Evolutionary conservation across 2,888 invertebrate species (phyloP).

Genomic region (Campoletis raptor): DNA sequence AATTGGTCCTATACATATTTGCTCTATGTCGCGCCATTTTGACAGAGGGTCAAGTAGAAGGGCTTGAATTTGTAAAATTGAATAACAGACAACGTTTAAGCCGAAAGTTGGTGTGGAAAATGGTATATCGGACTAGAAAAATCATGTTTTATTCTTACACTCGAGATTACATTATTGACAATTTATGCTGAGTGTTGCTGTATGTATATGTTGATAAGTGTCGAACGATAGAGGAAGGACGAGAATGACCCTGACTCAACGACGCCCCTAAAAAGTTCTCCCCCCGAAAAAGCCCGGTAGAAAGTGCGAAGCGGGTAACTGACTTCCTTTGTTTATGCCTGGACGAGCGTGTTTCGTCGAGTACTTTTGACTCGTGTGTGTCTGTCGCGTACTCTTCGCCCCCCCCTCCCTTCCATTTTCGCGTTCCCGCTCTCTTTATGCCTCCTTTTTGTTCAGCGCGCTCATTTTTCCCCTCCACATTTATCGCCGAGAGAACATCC

Average conservation of each 20-base stretch:
- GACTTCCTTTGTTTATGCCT: slow-evolving; percentile 71
- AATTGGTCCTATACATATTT: not conserved
- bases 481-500: slow-evolving; percentile 23
- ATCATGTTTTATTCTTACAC: not conserved
- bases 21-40: not conserved
- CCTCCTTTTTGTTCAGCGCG: slow-evolving; percentile 7
- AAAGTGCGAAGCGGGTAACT: slow-evolving; percentile 53
- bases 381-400: slow-evolving; percentile 41
- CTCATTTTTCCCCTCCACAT: slow-evolving; percentile 30
- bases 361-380: slow-evolving; percentile 60
- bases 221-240: slow-evolving; percentile 15
- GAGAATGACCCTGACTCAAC: slow-evolving; percentile 34
- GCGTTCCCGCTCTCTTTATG: not conserved
- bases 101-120: not conserved
- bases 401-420: slow-evolving; percentile 40
- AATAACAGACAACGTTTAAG: not conserved
- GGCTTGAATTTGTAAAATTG: not conserved
- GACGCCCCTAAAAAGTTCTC: slow-evolving; percentile 39
- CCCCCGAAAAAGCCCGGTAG: slow-evolving; percentile 33
- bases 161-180: not conserved
- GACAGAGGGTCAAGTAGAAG: not conserved
- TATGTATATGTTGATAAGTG: not conserved
- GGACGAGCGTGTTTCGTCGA: slow-evolving; percentile 52
- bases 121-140: not conserved
- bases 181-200: not conserved